Evolutionary conservation across 2,113 vertebrate species (phyloP).

Genomic region (Caranx melampygus): DNA sequence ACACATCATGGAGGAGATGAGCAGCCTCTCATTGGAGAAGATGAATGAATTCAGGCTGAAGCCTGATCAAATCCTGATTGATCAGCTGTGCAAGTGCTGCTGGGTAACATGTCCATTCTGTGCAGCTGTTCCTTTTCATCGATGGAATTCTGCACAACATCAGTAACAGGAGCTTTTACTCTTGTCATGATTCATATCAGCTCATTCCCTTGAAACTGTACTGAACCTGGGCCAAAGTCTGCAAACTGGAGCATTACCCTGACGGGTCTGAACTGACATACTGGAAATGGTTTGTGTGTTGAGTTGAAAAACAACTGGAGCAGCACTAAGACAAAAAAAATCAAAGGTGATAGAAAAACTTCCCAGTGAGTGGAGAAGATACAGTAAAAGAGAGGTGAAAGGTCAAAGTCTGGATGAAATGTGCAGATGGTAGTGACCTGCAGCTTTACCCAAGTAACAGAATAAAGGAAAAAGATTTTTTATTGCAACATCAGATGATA

Average conservation of each 20-base stretch:
- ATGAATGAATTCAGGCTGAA: background rate
- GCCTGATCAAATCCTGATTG: slow-evolving; percentile 62
- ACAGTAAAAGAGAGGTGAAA: slow-evolving; percentile 27
- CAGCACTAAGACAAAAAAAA: background rate
- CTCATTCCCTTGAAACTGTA: slow-evolving; percentile 63
- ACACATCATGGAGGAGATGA: rapidly evolving
- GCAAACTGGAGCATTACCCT: slow-evolving; percentile 76
- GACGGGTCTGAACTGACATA: slow-evolving; percentile 75
- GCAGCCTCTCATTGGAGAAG: background rate
- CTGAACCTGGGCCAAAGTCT: background rate
- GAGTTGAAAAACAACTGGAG: slow-evolving; percentile 78
- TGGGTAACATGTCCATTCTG: slow-evolving; percentile 79
- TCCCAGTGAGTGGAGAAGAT: slow-evolving; percentile 1
- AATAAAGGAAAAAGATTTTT: too few species aligned
- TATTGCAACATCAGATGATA: too few species aligned
- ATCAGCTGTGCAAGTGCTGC: slow-evolving; percentile 72
- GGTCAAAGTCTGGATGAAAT: slow-evolving; percentile 52
- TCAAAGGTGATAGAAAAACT: background rate
- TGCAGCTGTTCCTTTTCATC: slow-evolving; percentile 72
- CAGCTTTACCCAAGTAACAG: too few species aligned
- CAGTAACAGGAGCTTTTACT: slow-evolving; percentile 26
- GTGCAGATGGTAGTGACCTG: too few species aligned
- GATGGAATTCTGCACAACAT: slow-evolving; percentile 66
- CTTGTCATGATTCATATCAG: rapidly evolving
- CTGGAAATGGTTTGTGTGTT: slow-evolving; percentile 86